Conservation (phyloP, 2,113 vertebrate genomes). For the Nerophis lumbriciformis region DNA sequence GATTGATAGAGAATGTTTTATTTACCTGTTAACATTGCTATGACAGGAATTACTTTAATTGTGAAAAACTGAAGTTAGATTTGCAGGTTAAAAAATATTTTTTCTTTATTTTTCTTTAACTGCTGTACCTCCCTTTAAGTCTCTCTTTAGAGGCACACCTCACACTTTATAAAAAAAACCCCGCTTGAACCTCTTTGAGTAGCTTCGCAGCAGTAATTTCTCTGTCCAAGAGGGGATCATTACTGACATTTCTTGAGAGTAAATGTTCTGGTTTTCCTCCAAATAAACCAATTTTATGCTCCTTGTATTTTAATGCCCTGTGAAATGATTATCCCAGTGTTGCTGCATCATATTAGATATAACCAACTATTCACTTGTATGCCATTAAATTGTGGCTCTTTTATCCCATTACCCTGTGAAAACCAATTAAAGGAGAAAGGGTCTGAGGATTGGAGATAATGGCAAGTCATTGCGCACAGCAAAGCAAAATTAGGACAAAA, state of each 20-base stretch:
- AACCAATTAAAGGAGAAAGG: conserved; percentile 47
- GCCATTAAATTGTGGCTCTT: conserved; percentile 1
- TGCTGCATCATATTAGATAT: not conserved
- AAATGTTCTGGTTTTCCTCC: not conserved
- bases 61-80: too few relatives aligned
- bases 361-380: not conserved
- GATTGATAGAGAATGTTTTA: too few relatives aligned
- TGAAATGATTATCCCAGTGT: not conserved
- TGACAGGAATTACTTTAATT: too few relatives aligned
- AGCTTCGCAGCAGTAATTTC: not conserved
- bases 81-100: too few relatives aligned
- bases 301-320: conserved; percentile 4
- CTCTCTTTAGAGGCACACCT: not conserved
- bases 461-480: conserved; percentile 47
- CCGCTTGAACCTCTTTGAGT: not conserved
- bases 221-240: not conserved
- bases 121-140: not conserved
- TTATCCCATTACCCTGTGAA: conserved; percentile 9
- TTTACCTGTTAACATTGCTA: too few relatives aligned
- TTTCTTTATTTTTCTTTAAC: not conserved
- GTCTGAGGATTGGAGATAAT: conserved; percentile 55
- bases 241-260: not conserved
- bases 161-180: not conserved
- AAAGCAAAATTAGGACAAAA: conserved; percentile 46
- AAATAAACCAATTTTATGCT: conserved; percentile 4